These are phyloP conservation scores for Phengaris arion DNA, from an alignment of 2,888 invertebrate genomes.

Conservation along the genomic window DNA sequence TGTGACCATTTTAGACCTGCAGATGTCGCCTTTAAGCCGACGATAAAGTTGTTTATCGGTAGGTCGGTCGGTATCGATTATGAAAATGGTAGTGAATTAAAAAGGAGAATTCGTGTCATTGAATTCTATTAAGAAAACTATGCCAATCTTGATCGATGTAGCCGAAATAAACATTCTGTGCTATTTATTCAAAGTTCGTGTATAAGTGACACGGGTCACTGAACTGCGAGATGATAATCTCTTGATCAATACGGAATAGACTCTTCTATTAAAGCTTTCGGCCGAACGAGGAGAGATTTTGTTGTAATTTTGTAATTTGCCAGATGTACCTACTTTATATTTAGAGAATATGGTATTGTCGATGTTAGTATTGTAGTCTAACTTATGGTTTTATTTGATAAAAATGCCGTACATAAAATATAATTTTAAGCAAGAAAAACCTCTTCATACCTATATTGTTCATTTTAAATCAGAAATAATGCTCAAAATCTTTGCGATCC, in stretches of 20 bases:
- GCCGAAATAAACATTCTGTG: constrained; percentile 21
- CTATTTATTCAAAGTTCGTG: constrained; percentile 12
- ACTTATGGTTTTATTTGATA: not conserved
- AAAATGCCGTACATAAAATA: not conserved
- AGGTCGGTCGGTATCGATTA: not conserved
- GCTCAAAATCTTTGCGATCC: not conserved
- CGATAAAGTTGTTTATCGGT: not conserved
- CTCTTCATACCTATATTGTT: not conserved
- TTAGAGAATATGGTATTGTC: not conserved
- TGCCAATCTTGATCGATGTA: constrained; percentile 20
- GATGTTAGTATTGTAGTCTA: not conserved
- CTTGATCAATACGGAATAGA: constrained; percentile 14
- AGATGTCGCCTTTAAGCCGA: not conserved
- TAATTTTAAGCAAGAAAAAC: not conserved
- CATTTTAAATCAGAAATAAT: not conserved
- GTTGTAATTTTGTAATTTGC: not conserved
- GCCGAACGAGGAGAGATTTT: not conserved
- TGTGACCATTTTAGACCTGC: too few relatives aligned
- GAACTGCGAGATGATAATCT: constrained; percentile 16
- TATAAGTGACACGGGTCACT: constrained; percentile 15
- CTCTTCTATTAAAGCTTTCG: not conserved
- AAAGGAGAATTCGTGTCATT: constrained; percentile 14
- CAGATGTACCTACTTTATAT: not conserved
- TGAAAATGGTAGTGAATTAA: constrained; percentile 6
- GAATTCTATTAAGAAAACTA: constrained; percentile 12